A percentile compares a stretch with the other conserved stretches of the same genome.
Conservation (phyloP, 2,888 invertebrate species). For the Leptinotarsa tumamoca region DNA sequence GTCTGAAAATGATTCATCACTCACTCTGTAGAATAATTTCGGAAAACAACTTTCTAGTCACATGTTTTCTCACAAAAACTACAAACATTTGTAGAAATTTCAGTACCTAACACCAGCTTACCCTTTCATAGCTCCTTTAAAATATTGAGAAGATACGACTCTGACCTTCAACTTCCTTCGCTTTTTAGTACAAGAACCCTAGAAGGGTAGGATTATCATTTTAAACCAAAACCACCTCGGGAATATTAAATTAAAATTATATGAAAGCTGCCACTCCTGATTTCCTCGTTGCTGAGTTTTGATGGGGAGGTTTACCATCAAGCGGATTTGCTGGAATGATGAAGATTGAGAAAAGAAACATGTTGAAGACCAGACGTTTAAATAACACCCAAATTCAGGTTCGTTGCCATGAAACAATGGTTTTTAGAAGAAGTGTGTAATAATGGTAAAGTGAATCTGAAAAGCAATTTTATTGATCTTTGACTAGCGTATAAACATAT, state of each 20-base stretch:
- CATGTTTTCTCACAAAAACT: neutral
- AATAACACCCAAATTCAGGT: neutral
- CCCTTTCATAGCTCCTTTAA: neutral
- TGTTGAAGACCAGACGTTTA: constrained; percentile 4
- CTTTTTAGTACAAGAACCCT: constrained; percentile 45
- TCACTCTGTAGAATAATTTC: too few species aligned
- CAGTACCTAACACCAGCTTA: too few species aligned
- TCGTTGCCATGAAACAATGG: neutral
- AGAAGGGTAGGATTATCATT: constrained; percentile 49
- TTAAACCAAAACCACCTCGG: constrained; percentile 46
- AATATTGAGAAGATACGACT: constrained; percentile 10
- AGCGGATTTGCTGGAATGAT: constrained; percentile 37
- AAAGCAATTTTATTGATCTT: too few species aligned
- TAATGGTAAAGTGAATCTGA: too few species aligned
- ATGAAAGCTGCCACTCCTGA: constrained; percentile 46
- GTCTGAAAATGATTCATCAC: too few species aligned
- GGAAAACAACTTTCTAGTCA: too few species aligned
- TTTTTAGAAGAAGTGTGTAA: too few species aligned
- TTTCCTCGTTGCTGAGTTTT: constrained; percentile 44
- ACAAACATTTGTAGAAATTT: neutral
- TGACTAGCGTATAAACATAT: too few species aligned
- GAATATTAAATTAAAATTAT: constrained; percentile 51
- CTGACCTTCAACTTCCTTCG: constrained; percentile 40
- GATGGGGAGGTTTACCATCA: constrained; percentile 40
- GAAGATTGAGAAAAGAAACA: constrained; percentile 40